Percentiles rank a stretch among this genome's conserved stretches.
These are phyloP conservation scores for Anodontia alba DNA, from an alignment of 2,888 invertebrate genomes.

Conservation along the genomic window DNA sequence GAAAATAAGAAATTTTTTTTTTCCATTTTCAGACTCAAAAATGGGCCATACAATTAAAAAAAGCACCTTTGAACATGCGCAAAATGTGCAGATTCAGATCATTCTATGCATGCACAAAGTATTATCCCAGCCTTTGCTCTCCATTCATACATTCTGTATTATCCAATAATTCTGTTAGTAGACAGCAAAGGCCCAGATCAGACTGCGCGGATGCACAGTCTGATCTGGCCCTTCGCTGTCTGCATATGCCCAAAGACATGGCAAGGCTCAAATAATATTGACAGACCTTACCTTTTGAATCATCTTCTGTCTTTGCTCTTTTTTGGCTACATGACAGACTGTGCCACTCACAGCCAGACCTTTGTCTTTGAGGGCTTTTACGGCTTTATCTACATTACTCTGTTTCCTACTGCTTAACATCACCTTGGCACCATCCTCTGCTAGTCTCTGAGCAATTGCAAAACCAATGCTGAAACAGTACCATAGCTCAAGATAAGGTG, in stretches of 20 bases:
- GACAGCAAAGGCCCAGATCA: background rate
- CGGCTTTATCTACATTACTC: slow-evolving; percentile 92
- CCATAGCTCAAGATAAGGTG: too few species aligned
- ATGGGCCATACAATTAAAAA: too few species aligned
- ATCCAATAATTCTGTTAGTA: background rate
- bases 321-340: slow-evolving; percentile 94
- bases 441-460: slow-evolving; percentile 94
- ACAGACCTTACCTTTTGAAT: slow-evolving; percentile 89
- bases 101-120: too few species aligned
- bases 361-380: slow-evolving; percentile 89
- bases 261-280: background rate
- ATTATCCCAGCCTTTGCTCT: too few species aligned
- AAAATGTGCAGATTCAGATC: too few species aligned
- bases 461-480: slow-evolving; percentile 90
- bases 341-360: slow-evolving; percentile 90
- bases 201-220: background rate
- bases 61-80: too few species aligned
- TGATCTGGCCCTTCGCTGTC: background rate
- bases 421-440: slow-evolving; percentile 95
- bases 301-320: slow-evolving; percentile 91
- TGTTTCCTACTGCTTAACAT: slow-evolving; percentile 96
- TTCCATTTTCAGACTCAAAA: too few species aligned
- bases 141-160: too few species aligned
- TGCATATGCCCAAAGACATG: background rate
- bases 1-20: too few species aligned